phyloP scores from a whole-genome alignment of 2,113 vertebrate genomes.

The Hyaena hyaena region DNA sequence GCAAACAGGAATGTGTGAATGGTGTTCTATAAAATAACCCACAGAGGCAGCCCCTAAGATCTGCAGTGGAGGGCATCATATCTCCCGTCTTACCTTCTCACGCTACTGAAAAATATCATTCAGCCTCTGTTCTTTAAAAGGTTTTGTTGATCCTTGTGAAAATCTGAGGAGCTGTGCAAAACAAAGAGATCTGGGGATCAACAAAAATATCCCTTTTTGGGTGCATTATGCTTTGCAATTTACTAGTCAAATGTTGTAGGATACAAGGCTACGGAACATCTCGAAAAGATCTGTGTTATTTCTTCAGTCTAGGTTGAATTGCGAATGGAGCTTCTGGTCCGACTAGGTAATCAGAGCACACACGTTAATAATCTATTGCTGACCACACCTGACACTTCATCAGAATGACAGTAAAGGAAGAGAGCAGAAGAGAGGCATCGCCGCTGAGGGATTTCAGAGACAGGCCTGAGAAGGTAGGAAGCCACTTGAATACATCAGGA shows the following conservation, averaged over 20 bases:
- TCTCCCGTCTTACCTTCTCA: not conserved
- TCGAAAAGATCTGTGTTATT: conserved; percentile 11
- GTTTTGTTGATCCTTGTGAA: not conserved
- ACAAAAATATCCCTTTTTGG: conserved; percentile 17
- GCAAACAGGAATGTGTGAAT: not conserved
- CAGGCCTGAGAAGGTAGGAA: not conserved
- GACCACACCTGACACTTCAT: not conserved
- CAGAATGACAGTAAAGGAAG: not conserved
- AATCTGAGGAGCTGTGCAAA: not conserved
- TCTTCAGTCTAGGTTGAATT: not conserved
- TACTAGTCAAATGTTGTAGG: not conserved
- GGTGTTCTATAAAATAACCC: not conserved
- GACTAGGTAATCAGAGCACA: not conserved
- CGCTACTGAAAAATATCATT: not conserved
- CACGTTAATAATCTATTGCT: conserved; percentile 42
- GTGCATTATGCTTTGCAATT: not conserved
- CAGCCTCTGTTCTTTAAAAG: not conserved
- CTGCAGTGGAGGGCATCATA: not conserved
- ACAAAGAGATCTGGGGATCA: not conserved
- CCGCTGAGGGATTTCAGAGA: not conserved
- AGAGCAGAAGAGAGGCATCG: not conserved
- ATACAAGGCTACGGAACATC: not conserved
- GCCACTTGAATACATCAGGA: not conserved
- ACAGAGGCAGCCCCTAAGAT: not conserved
- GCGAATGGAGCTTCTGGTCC: not conserved